Base-by-base conservation (phyloP, 2,888 invertebrate genomes). In the Andrena praecox region DNA sequence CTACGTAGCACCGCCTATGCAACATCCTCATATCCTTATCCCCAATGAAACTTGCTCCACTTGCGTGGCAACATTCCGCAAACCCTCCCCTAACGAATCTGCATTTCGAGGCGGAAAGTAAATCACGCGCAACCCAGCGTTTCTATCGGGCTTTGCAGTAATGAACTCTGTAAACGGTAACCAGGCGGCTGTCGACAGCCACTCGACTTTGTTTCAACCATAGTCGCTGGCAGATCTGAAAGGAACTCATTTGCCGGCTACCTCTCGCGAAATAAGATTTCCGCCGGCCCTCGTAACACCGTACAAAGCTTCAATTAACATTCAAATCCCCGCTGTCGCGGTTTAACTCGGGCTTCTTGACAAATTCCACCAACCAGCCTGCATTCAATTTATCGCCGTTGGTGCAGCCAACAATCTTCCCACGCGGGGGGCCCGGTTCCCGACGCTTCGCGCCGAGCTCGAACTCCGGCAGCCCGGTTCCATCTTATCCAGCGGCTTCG, bases 381-480 rank as follows among this genome's bases (percentile, higher is more conserved):
- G 12, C 50, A 50, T 64, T 62, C 71, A 76, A 76, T 76, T 71
- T 54, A 71, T 75, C 52, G 59, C 20, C 8, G 35, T 52, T n/a
- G 54, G 52, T 54, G 76, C 12, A n/a, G 62, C 52, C 62, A 76
- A 54, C 62, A 27, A 10, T 63, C 35, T 42, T 20, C 2, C 48
- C 12, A 6, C 42, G 8, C 72, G 50, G 24, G 24, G n/a, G 27
- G 62, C n/a, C 60, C 3, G 1, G 56, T 4, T 56, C 8, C 56
- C 56, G 8, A 10, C 31, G 12, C 12, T 56, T 48, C 29, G 64
- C n/a, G 50, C 33, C n/a, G 59, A 66, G 66, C 52, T 77, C 64
- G 24, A 66, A 7, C 54, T 20, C 29, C 74, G 31, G 68, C 27
- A 70, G 64, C 64, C 63, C 60, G 60, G 72, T 62, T 54, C 66